Percentiles rank a stretch among this genome's conserved stretches.
Conservation (phyloP, 1,140 invertebrate genomes). For the Limonius californicus region DNA sequence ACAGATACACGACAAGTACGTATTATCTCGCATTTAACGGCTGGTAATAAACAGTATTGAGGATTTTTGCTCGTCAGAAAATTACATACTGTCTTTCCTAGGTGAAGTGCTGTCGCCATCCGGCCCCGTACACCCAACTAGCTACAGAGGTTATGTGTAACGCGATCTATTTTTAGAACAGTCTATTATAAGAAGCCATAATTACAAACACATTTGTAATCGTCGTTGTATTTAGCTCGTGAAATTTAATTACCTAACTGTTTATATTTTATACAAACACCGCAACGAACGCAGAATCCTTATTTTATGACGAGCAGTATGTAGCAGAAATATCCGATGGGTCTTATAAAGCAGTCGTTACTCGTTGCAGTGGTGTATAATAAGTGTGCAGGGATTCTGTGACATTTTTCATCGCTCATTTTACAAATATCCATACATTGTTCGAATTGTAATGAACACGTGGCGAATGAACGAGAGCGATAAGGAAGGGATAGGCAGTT, state of each 20-base stretch:
- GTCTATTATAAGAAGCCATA: constrained; percentile 6
- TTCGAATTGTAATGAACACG: no score
- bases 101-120: constrained; percentile 11
- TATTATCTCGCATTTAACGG: constrained; percentile 13
- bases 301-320: no score
- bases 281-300: no score
- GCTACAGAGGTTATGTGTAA: constrained; percentile 5
- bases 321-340: no score
- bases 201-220: neutral
- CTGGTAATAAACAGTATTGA: neutral
- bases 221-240: neutral
- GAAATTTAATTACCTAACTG: constrained; percentile 12
- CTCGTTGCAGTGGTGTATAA: no score
- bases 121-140: neutral
- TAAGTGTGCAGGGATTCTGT: no score
- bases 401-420: no score
- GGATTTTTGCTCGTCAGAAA: constrained; percentile 11
- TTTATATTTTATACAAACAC: neutral
- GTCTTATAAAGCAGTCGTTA: no score
- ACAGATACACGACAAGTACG: constrained; percentile 5
- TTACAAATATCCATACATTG: no score
- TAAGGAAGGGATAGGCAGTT: no score
- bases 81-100: constrained; percentile 7
- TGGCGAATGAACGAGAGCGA: no score
- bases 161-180: constrained; percentile 10